phyloP scores from a whole-genome alignment of 1,140 invertebrate genomes.

The Halotydeus destructor region DNA sequence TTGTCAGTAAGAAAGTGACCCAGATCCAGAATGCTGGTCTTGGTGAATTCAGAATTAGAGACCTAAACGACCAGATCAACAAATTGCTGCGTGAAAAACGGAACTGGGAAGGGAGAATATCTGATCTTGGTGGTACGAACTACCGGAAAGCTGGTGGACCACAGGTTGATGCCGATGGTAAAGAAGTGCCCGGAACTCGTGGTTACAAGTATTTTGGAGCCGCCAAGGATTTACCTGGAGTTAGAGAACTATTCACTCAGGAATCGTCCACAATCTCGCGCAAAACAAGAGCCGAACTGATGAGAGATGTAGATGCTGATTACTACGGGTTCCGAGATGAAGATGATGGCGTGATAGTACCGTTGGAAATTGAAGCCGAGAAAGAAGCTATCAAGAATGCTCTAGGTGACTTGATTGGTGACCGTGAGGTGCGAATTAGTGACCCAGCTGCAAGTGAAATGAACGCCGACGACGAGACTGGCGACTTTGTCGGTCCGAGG shows the following conservation, averaged over 20 bases:
- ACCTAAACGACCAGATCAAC: constrained; percentile 98
- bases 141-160: constrained; percentile 53
- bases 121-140: constrained; percentile 81
- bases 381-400: background rate
- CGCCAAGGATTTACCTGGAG: constrained; percentile 91
- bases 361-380: constrained; percentile 62
- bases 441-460: constrained; percentile 1
- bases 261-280: constrained; percentile 66
- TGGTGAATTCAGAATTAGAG: constrained; percentile 89
- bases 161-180: constrained; percentile 75
- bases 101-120: constrained; percentile 94
- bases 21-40: constrained; percentile 97
- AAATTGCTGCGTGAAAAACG: constrained; percentile 77
- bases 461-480: constrained; percentile 16
- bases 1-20: constrained; percentile 95
- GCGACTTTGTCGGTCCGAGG: constrained; percentile 22
- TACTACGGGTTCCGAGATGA: constrained; percentile 98
- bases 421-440: background rate
- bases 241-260: constrained; percentile 90
- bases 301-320: constrained; percentile 93
- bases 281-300: constrained; percentile 83
- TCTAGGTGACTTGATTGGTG: background rate
- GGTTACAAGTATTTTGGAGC: constrained; percentile 99
- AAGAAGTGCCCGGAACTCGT: constrained; percentile 89
- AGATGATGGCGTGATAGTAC: constrained; percentile 82